These are phyloP conservation scores for Hippocampus mohnikei DNA, from an alignment of 2,113 vertebrate genomes.

Conservation along the genomic window DNA sequence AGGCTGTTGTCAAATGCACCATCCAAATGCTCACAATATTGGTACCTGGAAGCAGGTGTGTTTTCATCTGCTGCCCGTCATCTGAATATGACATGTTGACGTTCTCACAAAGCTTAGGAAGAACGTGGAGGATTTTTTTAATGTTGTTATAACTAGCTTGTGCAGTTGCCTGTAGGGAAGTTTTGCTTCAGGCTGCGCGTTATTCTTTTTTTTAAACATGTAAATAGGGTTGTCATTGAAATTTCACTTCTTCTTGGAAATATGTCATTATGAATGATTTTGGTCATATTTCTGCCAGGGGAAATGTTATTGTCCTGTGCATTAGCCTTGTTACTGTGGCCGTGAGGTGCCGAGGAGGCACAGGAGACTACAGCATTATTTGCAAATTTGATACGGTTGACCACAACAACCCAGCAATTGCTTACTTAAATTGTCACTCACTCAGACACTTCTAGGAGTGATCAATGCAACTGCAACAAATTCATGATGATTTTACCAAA, in stretches of 20 bases:
- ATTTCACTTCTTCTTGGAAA: background rate
- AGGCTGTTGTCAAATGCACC: background rate
- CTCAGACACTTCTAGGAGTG: background rate
- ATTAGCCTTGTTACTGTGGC: background rate
- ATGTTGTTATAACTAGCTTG: background rate
- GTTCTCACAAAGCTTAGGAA: background rate
- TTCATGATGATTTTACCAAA: background rate
- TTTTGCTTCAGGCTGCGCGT: background rate
- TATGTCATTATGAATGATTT: background rate
- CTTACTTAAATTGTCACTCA: background rate
- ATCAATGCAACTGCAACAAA: background rate
- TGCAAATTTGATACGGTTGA: background rate
- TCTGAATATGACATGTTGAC: background rate
- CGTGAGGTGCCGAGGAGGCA: background rate
- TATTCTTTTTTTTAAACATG: background rate
- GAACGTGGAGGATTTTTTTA: background rate
- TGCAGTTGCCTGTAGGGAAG: background rate
- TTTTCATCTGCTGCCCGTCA: background rate
- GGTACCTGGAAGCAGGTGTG: background rate
- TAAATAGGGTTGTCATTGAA: background rate
- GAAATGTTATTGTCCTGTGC: background rate
- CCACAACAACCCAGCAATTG: background rate
- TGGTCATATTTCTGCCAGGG: background rate
- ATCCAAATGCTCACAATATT: too few species aligned
- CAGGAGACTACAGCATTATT: background rate